Evolutionary conservation across 2,797 vertebrate genomes (phyloP).

Genomic region (Apogon talboti): DNA sequence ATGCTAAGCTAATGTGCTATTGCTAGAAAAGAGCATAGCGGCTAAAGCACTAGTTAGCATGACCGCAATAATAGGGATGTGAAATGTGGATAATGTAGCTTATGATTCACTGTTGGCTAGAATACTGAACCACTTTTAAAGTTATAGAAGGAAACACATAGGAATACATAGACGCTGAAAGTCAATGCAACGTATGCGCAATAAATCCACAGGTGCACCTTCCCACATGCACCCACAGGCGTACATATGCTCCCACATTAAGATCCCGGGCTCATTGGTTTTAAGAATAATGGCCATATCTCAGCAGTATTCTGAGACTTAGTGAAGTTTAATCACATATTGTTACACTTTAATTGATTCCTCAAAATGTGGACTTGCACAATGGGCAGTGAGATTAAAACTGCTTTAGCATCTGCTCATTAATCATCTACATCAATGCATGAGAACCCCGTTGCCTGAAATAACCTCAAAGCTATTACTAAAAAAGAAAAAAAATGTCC

Average conservation of each 20-base stretch:
- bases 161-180: no score
- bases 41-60: conserved; percentile 53
- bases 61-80: conserved; percentile 37
- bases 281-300: conserved; percentile 54
- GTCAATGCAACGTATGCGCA: neutral
- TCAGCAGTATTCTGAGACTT: conserved; percentile 52
- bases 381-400: conserved; percentile 62
- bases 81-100: conserved; percentile 35
- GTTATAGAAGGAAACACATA: conserved; percentile 7
- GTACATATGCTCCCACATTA: conserved; percentile 12
- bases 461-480: conserved; percentile 47
- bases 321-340: conserved; percentile 66
- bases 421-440: conserved; percentile 67
- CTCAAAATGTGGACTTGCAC: conserved; percentile 63
- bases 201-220: conserved; percentile 10
- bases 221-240: conserved; percentile 10
- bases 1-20: conserved; percentile 69
- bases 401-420: conserved; percentile 50
- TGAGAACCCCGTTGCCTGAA: conserved; percentile 45
- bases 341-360: conserved; percentile 74
- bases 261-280: conserved; percentile 37
- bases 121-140: conserved; percentile 14
- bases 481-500: conserved; percentile 42
- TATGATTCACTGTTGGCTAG: conserved; percentile 41
- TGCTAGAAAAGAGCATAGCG: conserved; percentile 48